Percentiles rank a stretch among this genome's conserved stretches.
phyloP scores from a whole-genome alignment of 1,140 invertebrate genomes.

The Lepidurus couesii region DNA sequence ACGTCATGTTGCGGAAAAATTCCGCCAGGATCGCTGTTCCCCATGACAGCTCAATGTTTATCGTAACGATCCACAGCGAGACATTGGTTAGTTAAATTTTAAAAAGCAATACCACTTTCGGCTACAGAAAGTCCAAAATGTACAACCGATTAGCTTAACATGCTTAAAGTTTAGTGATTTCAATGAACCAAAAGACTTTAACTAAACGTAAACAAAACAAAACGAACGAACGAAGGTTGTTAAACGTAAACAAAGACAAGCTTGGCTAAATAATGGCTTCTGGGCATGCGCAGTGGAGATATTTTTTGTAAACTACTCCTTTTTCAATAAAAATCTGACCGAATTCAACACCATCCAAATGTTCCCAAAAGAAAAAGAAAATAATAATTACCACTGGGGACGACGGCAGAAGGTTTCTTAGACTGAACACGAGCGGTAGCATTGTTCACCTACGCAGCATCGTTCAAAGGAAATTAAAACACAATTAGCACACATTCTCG shows the following conservation, averaged over 20 bases:
- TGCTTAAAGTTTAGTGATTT: neutral
- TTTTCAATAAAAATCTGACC: conserved; percentile 10
- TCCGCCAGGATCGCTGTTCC: no score
- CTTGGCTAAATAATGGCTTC: neutral
- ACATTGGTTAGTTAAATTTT: neutral
- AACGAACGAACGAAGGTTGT: neutral
- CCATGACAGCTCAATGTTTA: no score
- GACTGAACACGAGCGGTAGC: conserved; percentile 95
- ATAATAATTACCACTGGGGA: conserved; percentile 77
- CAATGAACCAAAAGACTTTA: neutral
- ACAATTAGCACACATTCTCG: neutral
- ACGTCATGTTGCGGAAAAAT: no score
- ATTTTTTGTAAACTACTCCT: conserved; percentile 23
- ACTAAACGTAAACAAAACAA: neutral
- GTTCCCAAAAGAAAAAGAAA: neutral
- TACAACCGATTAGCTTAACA: neutral
- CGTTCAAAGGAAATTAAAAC: conserved; percentile 38
- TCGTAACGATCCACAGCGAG: neutral
- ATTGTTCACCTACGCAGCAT: conserved; percentile 82
- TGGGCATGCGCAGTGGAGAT: conserved; percentile 8
- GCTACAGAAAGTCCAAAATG: neutral
- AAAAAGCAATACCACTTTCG: neutral
- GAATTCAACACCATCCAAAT: conserved; percentile 24
- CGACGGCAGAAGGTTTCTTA: conserved; percentile 81
- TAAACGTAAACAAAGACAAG: neutral